Evolutionary conservation across 2,797 vertebrate species (phyloP).

Genomic region (Chrysolophus pictus): DNA sequence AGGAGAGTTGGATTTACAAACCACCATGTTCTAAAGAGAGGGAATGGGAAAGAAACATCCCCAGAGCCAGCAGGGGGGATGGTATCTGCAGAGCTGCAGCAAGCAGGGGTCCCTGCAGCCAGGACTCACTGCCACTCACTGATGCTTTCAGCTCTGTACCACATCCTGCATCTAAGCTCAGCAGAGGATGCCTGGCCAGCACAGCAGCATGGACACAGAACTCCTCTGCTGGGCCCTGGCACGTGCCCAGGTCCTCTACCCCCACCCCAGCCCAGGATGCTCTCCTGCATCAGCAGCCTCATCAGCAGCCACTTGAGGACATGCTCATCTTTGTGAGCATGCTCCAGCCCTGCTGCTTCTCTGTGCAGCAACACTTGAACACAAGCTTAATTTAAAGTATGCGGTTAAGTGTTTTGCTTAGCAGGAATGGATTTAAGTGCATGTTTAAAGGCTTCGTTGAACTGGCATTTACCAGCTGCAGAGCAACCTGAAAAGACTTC

Average conservation of each 20-base stretch:
- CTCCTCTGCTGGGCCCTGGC: background rate
- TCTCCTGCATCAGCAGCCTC: background rate
- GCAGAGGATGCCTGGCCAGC: background rate
- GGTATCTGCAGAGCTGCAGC: background rate
- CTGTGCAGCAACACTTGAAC: background rate
- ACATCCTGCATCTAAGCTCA: background rate
- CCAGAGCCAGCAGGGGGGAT: too few relatives aligned
- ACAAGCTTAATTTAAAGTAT: background rate
- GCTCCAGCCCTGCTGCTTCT: background rate
- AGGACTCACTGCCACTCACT: rapidly evolving
- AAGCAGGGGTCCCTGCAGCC: background rate
- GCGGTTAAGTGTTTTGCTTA: slow-evolving; percentile 16
- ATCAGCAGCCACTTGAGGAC: background rate
- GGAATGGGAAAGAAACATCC: too few relatives aligned
- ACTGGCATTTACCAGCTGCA: slow-evolving; percentile 36
- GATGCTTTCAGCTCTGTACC: rapidly evolving
- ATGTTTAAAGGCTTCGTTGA: slow-evolving; percentile 22
- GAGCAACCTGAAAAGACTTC: background rate
- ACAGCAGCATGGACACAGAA: background rate
- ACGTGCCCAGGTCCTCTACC: background rate
- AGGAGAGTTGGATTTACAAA: too few relatives aligned
- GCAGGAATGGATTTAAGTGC: background rate
- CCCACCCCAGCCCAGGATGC: background rate
- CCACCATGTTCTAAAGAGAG: too few relatives aligned
- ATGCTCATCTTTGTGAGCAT: background rate